phyloP scores from a whole-genome alignment of 1,140 invertebrate species.

The Uloborus diversus region DNA sequence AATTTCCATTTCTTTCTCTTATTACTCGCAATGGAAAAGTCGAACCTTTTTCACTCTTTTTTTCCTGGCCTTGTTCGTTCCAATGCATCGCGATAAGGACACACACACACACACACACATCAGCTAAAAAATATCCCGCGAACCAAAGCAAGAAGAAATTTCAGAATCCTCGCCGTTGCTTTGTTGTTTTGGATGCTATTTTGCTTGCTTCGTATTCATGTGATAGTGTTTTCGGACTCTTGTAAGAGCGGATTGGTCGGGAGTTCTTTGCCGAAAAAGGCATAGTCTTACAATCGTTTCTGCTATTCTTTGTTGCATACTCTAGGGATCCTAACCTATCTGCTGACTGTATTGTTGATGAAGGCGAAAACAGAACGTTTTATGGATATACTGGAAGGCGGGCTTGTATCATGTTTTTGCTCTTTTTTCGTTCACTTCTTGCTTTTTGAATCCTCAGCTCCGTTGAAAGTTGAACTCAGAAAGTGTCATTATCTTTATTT shows the following conservation, averaged over 20 bases:
- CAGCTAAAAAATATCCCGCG: constrained; percentile 5
- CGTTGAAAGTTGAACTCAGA: no score
- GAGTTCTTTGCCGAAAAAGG: neutral
- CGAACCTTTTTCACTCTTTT: neutral
- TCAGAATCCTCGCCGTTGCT: constrained; percentile 4
- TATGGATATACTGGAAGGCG: no score
- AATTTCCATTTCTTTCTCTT: no score
- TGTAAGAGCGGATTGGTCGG: neutral
- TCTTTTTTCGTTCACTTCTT: no score
- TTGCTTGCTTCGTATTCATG: constrained; percentile 27
- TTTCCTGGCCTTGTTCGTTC: neutral
- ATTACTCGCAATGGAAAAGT: no score
- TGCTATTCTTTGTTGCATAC: constrained; percentile 13
- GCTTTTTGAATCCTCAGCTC: no score
- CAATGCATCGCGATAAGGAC: constrained; percentile 30
- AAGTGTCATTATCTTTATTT: no score
- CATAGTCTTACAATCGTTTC: constrained; percentile 25
- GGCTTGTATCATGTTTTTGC: no score
- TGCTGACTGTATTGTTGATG: constrained; percentile 21
- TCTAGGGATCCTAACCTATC: constrained; percentile 3
- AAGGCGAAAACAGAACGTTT: neutral
- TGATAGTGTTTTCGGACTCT: constrained; percentile 21
- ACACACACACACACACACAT: neutral
- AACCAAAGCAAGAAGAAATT: constrained; percentile 20
- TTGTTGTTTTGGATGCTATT: neutral